Evolutionary conservation across 2,113 vertebrate genomes (phyloP).

Genomic region (Procapra przewalskii): DNA sequence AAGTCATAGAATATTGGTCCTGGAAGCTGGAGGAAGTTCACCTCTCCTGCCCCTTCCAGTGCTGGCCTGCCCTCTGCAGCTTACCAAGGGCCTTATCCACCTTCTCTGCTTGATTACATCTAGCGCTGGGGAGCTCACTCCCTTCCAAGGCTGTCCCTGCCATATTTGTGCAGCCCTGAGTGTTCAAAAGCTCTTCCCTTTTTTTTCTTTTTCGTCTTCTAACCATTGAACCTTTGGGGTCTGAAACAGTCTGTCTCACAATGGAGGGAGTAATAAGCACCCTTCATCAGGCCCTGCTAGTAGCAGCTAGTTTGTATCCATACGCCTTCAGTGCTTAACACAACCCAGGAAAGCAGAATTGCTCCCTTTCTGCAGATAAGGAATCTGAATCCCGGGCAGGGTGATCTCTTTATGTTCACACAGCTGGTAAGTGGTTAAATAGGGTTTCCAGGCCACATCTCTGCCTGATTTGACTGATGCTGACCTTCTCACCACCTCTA

Average conservation of each 20-base stretch:
- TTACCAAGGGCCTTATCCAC: background rate
- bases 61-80: background rate
- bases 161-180: background rate
- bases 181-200: background rate
- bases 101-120: background rate
- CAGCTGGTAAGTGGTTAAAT: background rate
- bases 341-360: background rate
- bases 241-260: background rate
- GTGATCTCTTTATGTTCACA: background rate
- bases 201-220: background rate
- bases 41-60: background rate
- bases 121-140: background rate
- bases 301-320: background rate
- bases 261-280: background rate
- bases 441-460: background rate
- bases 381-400: background rate
- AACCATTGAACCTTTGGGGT: background rate
- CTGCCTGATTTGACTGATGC: background rate
- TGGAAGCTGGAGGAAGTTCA: background rate
- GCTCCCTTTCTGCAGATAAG: background rate
- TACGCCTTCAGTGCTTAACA: background rate
- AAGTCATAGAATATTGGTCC: background rate
- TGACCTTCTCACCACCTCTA: background rate
- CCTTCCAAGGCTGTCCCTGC: background rate
- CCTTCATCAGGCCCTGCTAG: background rate